Evolutionary conservation across 2,888 invertebrate genomes (phyloP).

Genomic region (Perithous albicinctus): DNA sequence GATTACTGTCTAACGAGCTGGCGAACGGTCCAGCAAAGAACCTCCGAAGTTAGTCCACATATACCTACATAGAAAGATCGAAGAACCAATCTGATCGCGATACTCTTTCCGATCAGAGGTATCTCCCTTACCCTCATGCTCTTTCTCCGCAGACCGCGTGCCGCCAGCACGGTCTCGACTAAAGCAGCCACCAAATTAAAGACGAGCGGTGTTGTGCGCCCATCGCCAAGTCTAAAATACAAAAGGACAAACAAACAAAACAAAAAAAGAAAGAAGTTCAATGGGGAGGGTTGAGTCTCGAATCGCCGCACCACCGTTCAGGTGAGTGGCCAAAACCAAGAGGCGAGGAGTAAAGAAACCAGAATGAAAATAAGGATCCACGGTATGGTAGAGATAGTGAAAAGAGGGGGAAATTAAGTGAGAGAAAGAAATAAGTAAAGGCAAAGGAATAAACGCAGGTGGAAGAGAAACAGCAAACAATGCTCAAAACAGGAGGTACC

Average conservation of each 20-base stretch:
- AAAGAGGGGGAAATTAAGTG: slow-evolving; percentile 55
- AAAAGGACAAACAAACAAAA: slow-evolving; percentile 9
- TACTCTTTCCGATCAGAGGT: not conserved
- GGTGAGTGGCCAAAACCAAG: slow-evolving; percentile 38
- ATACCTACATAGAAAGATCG: slow-evolving; percentile 4
- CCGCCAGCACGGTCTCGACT: slow-evolving; percentile 51
- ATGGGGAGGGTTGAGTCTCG: slow-evolving; percentile 12
- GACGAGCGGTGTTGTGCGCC: slow-evolving; percentile 37
- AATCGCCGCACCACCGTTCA: slow-evolving; percentile 7
- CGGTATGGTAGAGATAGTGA: slow-evolving; percentile 65
- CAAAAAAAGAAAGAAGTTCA: slow-evolving; percentile 5
- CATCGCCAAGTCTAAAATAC: slow-evolving; percentile 8
- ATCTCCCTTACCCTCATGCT: slow-evolving; percentile 41
- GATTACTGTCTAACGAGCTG: slow-evolving; percentile 30
- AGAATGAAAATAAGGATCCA: slow-evolving; percentile 69
- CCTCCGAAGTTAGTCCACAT: not conserved
- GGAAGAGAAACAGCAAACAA: slow-evolving; percentile 74
- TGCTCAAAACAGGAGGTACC: slow-evolving; percentile 74
- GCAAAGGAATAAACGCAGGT: slow-evolving; percentile 60
- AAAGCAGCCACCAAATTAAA: slow-evolving; percentile 64
- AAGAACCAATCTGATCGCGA: slow-evolving; percentile 38
- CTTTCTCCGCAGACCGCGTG: slow-evolving; percentile 66
- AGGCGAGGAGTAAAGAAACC: slow-evolving; percentile 55
- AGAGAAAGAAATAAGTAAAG: slow-evolving; percentile 62
- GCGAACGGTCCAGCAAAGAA: slow-evolving; percentile 8